Evolutionary conservation across 2,888 invertebrate species (phyloP), one percentile per base, ranked within the genome.

Genomic region (Sericinus montela): DNA sequence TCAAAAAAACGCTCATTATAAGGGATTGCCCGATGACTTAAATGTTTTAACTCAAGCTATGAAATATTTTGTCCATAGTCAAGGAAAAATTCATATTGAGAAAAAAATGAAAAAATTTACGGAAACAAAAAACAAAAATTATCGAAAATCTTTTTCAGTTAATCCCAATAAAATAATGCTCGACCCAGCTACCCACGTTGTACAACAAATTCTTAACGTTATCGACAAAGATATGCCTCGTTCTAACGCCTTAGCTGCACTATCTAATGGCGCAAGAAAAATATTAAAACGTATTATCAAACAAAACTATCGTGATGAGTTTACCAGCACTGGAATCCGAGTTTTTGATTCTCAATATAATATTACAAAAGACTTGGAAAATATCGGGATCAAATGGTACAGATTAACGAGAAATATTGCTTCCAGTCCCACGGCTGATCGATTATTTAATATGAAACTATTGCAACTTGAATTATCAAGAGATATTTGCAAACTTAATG

Each of bases 401-500:
- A 54, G 58, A 43, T 51, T 72, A 39, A 54, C 67, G 5, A 39
- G 47, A 8, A 59, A 58, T 14, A 37, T 79, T 4, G 48, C 53
- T 3, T 53, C 57, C 0, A 67, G 62, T 48, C 19, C 60, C n/a
- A 54, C 64, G 11, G 51, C 60, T 16, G 63, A 72, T 25, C 67
- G 59, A 23, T 32, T 78, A 0, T 64, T 76, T 15, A 62, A 60
- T 13, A 57, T 82, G 58, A 82, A 84, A 57, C 51, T 73, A 14
- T 59, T 85, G 28, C 73, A 81, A 52, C 56, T 74, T 0, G 52
- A 54, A 37, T 38, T 85, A 48, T 61, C 63, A 9, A 53, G 53
- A 7, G 78, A 81, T 54, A 70, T 80, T 1, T 53, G 52, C 29
- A 80, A 71, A 67, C 54, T 85, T n/a, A 61, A 53, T 4, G 68